Evolutionary conservation across 2,888 invertebrate genomes (phyloP).

Genomic region (Meteorus colon): DNA sequence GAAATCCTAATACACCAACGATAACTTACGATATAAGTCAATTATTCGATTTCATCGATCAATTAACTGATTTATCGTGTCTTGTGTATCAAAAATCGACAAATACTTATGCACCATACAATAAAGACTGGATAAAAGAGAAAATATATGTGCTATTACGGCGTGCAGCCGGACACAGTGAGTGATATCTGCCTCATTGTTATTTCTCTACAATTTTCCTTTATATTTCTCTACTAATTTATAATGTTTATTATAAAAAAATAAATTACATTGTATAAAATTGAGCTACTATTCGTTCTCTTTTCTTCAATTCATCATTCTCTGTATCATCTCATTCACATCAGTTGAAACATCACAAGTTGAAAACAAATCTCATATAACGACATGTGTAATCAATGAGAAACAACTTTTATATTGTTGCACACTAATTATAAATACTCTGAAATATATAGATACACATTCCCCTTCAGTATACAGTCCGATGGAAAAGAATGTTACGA

Average conservation of each 20-base stretch:
- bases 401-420: too few relatives aligned
- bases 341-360: too few relatives aligned
- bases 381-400: too few relatives aligned
- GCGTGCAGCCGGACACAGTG: conserved; percentile 86
- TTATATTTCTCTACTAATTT: conserved; percentile 13
- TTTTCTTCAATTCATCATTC: neutral
- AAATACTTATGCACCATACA: conserved; percentile 97
- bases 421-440: too few relatives aligned
- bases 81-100: conserved; percentile 96
- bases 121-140: conserved; percentile 99
- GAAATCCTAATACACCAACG: conserved; percentile 95
- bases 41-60: conserved; percentile 98
- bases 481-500: neutral
- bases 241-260: conserved; percentile 14
- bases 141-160: conserved; percentile 96
- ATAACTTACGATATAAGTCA: conserved; percentile 99
- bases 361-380: too few relatives aligned
- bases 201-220: neutral
- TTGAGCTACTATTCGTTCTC: neutral
- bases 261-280: conserved; percentile 10
- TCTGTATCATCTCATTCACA: neutral
- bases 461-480: neutral
- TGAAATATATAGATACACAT: neutral
- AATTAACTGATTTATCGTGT: conserved; percentile 94
- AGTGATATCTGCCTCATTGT: conserved; percentile 49